Evolutionary conservation across 2,113 vertebrate genomes (phyloP).

Genomic region (Upupa epops): DNA sequence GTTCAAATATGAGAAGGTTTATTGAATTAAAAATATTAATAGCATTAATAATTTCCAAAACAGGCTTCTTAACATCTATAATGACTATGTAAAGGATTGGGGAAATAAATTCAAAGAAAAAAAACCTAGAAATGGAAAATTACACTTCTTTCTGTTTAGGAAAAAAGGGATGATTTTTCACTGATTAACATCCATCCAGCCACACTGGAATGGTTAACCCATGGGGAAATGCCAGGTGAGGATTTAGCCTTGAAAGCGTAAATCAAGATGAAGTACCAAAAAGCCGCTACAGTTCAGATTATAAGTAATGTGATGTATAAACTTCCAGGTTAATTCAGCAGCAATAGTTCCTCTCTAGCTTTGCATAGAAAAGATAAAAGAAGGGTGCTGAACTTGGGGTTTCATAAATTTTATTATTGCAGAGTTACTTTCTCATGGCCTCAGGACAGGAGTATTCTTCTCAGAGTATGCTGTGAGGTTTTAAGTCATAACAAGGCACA

Average conservation of each 20-base stretch:
- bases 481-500: constrained; percentile 23
- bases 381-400: constrained; percentile 25
- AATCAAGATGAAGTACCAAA: background rate
- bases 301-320: background rate
- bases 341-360: background rate
- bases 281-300: constrained; percentile 6
- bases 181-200: background rate
- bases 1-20: constrained; percentile 57
- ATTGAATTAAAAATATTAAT: constrained; percentile 66
- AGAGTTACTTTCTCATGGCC: constrained; percentile 6
- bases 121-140: background rate
- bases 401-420: constrained; percentile 19
- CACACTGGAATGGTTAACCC: background rate
- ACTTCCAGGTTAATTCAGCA: constrained; percentile 43
- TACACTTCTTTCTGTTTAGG: background rate
- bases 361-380: background rate
- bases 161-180: background rate
- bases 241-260: background rate
- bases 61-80: constrained; percentile 43
- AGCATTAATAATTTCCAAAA: constrained; percentile 55
- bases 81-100: constrained; percentile 35
- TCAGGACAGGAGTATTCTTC: constrained; percentile 27
- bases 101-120: constrained; percentile 36
- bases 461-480: background rate
- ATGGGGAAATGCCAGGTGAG: background rate